These are phyloP conservation scores for Acrossocheilus fasciatus DNA, from an alignment of 2,797 vertebrate genomes.

Conservation along the genomic window DNA sequence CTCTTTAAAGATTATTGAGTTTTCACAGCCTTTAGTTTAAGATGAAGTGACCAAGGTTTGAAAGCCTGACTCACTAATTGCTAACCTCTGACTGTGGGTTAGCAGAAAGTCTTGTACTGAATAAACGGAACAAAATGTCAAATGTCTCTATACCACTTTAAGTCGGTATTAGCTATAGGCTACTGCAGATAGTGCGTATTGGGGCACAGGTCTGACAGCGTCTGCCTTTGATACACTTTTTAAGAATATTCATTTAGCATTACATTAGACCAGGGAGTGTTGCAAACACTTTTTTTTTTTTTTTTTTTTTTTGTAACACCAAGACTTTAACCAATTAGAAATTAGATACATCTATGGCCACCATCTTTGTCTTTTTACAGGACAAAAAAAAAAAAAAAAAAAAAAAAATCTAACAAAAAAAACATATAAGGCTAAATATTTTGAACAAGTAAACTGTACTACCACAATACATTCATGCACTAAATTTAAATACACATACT, in stretches of 20 bases:
- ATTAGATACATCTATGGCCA: background rate
- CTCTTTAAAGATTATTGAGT: background rate
- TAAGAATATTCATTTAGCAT: background rate
- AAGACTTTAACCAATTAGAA: background rate
- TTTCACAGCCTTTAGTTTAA: background rate
- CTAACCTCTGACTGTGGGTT: slow-evolving; percentile 23
- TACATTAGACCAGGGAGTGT: background rate
- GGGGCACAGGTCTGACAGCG: background rate
- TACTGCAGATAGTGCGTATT: background rate
- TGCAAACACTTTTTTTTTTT: background rate
- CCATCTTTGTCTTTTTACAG: background rate
- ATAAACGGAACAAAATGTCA: slow-evolving; percentile 19
- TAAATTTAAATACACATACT: too few relatives aligned
- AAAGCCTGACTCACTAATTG: slow-evolving; percentile 21
- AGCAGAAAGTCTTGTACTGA: slow-evolving; percentile 5
- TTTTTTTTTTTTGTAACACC: background rate
- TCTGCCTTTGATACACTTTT: background rate
- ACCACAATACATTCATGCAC: too few relatives aligned
- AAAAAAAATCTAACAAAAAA: too few relatives aligned
- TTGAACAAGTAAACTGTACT: background rate
- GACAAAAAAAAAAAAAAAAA: background rate
- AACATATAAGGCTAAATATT: background rate
- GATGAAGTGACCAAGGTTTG: background rate
- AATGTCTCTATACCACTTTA: slow-evolving; percentile 2
- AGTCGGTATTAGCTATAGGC: background rate